Base-by-base conservation (phyloP, 2,888 invertebrate genomes). In the Pardosa pseudoannulata region DNA sequence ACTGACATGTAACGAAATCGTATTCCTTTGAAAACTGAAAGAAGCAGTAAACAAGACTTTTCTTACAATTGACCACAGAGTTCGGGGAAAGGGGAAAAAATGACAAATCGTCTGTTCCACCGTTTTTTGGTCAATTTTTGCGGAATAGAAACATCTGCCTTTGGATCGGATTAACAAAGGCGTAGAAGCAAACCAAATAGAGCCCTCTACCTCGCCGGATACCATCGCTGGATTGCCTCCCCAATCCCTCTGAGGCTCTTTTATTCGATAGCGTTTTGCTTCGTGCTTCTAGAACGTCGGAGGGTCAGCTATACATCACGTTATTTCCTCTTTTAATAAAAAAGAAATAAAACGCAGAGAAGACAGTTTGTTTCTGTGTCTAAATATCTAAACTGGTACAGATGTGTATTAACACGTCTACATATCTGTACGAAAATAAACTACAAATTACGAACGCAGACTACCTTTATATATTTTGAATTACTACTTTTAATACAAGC, bases 121-220 rank as follows among this genome's bases (percentile, higher is more conserved):
- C 62, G 36, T 46, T n/a, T 36, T 62, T 31, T 71, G 79, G 72
- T 72, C 72, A 79, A 64, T 79, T 79, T 79, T 72, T 31, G 65
- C 31, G 79, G 65, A 79, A 79, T 71, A 79, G 72, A 79, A 79
- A n/a, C n/a, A n/a, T n/a, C 79, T 79, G 79, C 79, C 72, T 19
- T 27, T 64, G 72, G 79, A 79, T 79, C 72, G 46, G 72, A 79
- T 79, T 72, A 79, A 79, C 72, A 79, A 79, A 79, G 72, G 71
- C 72, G 16, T 71, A 72, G 79, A 79, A 79, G 62, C 79, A 64
- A 62, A 72, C 79, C 79, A 79, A 79, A 79, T 72, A 46, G 64
- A n/a, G 41, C 41, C 6, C 41, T 46, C 16, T 46, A 46, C 41
- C 16, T 46, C 41, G 2, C 41, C 41, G 13, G 41, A 13, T 2